Evolutionary conservation across 2,797 vertebrate genomes (phyloP).

Genomic region (Rhinella marina): DNA sequence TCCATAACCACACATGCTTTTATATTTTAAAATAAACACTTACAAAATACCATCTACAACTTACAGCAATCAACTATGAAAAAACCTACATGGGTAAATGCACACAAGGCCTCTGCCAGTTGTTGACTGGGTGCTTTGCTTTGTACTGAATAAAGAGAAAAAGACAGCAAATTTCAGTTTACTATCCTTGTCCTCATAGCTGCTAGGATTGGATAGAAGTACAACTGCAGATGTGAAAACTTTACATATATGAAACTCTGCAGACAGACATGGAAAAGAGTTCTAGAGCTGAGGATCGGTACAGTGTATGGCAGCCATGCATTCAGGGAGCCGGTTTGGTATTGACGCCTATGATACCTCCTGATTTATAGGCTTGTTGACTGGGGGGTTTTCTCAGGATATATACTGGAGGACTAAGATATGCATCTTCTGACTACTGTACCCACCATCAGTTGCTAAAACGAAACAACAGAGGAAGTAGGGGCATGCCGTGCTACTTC

Average conservation of each 20-base stretch:
- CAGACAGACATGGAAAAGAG: too few relatives aligned
- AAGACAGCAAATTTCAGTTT: background rate
- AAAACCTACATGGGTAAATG: background rate
- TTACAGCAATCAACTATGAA: background rate
- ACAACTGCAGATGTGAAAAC: background rate
- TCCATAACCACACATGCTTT: slow-evolving; percentile 16
- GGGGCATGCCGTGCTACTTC: too few relatives aligned
- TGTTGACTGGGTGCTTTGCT: background rate
- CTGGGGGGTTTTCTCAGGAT: background rate
- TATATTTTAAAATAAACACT: background rate
- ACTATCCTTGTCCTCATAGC: background rate
- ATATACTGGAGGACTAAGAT: background rate
- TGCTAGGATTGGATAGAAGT: background rate
- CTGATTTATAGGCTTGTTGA: too few relatives aligned
- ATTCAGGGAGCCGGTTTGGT: background rate
- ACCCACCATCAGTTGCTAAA: background rate
- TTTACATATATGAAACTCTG: background rate
- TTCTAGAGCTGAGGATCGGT: too few relatives aligned
- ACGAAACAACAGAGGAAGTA: background rate
- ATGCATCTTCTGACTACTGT: background rate
- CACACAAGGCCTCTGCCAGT: background rate
- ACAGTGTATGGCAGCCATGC: background rate
- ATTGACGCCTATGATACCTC: too few relatives aligned
- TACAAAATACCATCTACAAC: slow-evolving; percentile 13
- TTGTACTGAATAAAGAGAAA: background rate